phyloP scores from a whole-genome alignment of 2,797 vertebrate genomes.

The Sparus aurata region DNA sequence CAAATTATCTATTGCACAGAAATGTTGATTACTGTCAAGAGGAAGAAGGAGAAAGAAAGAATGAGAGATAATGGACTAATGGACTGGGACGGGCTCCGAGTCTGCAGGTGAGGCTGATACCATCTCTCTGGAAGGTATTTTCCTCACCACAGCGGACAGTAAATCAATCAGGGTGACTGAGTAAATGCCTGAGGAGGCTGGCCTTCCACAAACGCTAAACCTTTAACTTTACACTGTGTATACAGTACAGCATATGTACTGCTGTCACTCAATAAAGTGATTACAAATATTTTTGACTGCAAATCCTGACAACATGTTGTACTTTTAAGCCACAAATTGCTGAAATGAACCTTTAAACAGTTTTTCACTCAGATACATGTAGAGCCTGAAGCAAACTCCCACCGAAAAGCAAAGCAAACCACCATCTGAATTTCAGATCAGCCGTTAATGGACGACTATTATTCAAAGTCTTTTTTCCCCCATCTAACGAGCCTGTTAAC shows the following conservation, averaged over 20 bases:
- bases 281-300: too few species aligned
- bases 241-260: slow-evolving; percentile 14
- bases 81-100: slow-evolving; percentile 48
- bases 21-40: slow-evolving; percentile 35
- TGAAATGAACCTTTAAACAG: not conserved
- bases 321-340: not conserved
- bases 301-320: too few species aligned
- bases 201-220: slow-evolving; percentile 16
- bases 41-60: slow-evolving; percentile 19
- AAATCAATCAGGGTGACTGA: slow-evolving; percentile 53
- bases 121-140: slow-evolving; percentile 59
- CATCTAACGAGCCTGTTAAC: slow-evolving; percentile 11
- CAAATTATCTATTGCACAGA: slow-evolving; percentile 29
- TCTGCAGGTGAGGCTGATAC: slow-evolving; percentile 63
- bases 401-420: not conserved
- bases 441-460: not conserved
- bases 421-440: not conserved
- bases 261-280: too few species aligned
- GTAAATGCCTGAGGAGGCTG: slow-evolving; percentile 29
- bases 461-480: not conserved
- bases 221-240: slow-evolving; percentile 20
- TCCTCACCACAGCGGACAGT: slow-evolving; percentile 40
- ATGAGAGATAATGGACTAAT: slow-evolving; percentile 61
- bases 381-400: not conserved
- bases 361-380: not conserved